A percentile compares a stretch with the other conserved stretches of the same genome.
Conservation (phyloP, 2,888 invertebrate species). For the Drosophila longiperda region DNA sequence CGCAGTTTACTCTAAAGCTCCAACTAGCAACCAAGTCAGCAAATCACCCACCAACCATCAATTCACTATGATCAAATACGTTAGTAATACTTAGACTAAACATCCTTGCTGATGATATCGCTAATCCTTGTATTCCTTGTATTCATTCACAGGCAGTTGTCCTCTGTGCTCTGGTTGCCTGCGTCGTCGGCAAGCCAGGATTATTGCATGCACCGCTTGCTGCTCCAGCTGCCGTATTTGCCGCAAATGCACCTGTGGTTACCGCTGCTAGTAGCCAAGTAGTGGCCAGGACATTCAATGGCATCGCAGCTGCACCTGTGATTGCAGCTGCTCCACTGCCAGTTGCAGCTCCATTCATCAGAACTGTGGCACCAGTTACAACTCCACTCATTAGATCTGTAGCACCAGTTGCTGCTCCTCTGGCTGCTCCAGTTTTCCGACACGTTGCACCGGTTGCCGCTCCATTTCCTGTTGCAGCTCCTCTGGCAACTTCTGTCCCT, state of each 20-base stretch:
- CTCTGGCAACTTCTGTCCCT: constrained; percentile 35
- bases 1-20: constrained; percentile 46
- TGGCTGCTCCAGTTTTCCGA: not conserved
- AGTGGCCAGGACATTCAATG: constrained; percentile 74
- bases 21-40: constrained; percentile 26
- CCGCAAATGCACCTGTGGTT: constrained; percentile 73
- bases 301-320: constrained; percentile 73
- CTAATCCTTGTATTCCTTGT: constrained; percentile 8
- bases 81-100: constrained; percentile 39
- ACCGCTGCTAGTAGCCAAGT: constrained; percentile 79
- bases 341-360: constrained; percentile 28
- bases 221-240: constrained; percentile 57
- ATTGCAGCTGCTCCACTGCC: constrained; percentile 53
- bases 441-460: not conserved
- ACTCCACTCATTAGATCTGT: constrained; percentile 45
- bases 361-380: constrained; percentile 32
- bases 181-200: constrained; percentile 73
- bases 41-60: constrained; percentile 25
- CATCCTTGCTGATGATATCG: not conserved
- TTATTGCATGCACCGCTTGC: constrained; percentile 54
- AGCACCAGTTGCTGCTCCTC: constrained; percentile 44
- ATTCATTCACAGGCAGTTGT: constrained; percentile 62
- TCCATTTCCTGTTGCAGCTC: constrained; percentile 1
- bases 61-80: constrained; percentile 73
- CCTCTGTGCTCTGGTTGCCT: constrained; percentile 73